A percentile compares a stretch with the other conserved stretches of the same genome.
Conservation (phyloP, 2,888 invertebrate genomes). For the Rutpela maculata region DNA sequence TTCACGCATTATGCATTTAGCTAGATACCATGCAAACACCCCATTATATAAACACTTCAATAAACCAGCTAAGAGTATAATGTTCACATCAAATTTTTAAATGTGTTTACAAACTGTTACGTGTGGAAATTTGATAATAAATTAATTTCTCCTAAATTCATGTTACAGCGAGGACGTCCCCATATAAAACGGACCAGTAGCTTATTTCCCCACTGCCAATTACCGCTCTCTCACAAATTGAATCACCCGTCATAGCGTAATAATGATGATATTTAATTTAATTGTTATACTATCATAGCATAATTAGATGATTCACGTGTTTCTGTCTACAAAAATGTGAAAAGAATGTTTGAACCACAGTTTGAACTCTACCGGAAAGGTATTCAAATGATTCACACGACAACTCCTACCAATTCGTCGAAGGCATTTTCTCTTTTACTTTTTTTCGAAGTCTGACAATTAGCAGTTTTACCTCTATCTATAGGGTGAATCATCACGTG, state of each 20-base stretch:
- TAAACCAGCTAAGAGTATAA: too few species aligned
- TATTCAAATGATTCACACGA: neutral
- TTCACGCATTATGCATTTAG: too few species aligned
- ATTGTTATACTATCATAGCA: neutral
- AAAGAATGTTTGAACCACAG: slow-evolving; percentile 3
- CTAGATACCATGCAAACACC: too few species aligned
- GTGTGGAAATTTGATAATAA: neutral
- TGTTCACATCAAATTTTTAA: too few species aligned
- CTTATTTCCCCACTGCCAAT: neutral
- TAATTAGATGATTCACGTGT: neutral
- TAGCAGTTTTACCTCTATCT: neutral
- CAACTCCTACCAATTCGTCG: neutral
- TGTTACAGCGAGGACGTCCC: neutral
- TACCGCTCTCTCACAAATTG: neutral
- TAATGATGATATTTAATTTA: neutral
- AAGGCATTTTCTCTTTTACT: neutral
- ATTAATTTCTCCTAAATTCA: neutral
- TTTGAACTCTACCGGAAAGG: neutral
- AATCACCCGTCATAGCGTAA: neutral
- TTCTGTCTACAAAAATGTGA: neutral
- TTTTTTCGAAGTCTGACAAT: neutral
- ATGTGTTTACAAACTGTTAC: too few species aligned
- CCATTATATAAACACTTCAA: too few species aligned
- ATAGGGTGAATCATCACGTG: neutral
- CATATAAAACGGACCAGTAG: neutral